Conservation (phyloP, 1,140 invertebrate genomes). For the Akabosia matsudoensis region DNA sequence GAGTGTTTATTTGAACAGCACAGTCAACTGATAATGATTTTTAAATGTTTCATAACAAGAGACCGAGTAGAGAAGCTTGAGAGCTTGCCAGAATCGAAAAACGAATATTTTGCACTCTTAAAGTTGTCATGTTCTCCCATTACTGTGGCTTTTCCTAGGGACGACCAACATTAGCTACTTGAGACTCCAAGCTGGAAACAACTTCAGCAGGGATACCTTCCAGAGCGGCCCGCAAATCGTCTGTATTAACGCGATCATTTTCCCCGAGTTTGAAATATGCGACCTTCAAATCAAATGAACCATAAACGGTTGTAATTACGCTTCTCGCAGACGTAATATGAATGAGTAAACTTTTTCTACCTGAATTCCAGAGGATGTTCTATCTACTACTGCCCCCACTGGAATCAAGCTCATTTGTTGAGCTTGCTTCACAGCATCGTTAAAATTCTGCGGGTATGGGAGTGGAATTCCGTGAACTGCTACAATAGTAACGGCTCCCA, state of each 20-base stretch:
- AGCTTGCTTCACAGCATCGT: constrained; percentile 34
- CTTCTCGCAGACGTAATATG: too few relatives aligned
- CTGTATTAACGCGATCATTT: constrained; percentile 34
- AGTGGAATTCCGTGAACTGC: constrained; percentile 24
- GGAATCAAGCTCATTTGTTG: constrained; percentile 40
- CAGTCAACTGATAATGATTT: too few relatives aligned
- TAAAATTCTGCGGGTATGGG: constrained; percentile 36
- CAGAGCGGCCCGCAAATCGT: constrained; percentile 28
- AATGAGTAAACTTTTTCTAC: too few relatives aligned
- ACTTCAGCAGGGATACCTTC: constrained; percentile 35
- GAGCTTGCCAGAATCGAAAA: too few relatives aligned
- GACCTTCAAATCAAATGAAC: constrained; percentile 8
- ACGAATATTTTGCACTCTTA: too few relatives aligned
- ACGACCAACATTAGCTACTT: constrained; percentile 35
- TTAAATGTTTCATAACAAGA: too few relatives aligned
- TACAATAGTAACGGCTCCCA: not conserved
- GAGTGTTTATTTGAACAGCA: too few relatives aligned
- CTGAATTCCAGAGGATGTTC: constrained; percentile 37
- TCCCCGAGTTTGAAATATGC: constrained; percentile 37
- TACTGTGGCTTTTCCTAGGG: not conserved
- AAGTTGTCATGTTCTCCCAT: too few relatives aligned
- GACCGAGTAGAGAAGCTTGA: too few relatives aligned
- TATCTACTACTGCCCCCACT: constrained; percentile 31
- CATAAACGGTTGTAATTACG: too few relatives aligned
- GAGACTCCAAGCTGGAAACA: constrained; percentile 33